Base-by-base conservation (phyloP, 2,888 invertebrate species). In the Hemithea aestivaria region DNA sequence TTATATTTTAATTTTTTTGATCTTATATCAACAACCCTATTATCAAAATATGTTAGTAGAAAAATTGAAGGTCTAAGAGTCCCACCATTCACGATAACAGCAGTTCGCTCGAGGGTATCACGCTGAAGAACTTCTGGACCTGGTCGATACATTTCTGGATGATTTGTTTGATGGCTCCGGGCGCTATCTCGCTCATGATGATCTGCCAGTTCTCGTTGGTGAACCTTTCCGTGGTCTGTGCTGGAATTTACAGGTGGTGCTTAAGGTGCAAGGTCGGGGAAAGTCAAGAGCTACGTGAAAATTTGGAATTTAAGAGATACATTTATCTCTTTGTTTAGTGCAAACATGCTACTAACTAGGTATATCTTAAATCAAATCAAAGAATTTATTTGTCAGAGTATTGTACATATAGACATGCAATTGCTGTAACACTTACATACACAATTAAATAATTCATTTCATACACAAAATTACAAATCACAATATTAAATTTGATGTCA, bases 141-240 rank as follows among this genome's bases (percentile, higher is more conserved):
- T 75, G 75, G 1, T 69, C 71, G 9, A 87, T 54, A 50, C 87
- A 87, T 22, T 64, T 73, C 44, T 56, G 53, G 51, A 85, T 79
- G 50, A 88, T 74, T 44, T 76, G 67, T 31, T 79, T 71, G 47
- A 88, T 60, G 23, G 82, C 83, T 0, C 81, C 75, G 1, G 85
- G 82, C 0, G 87, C 87, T 22, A 88, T 79, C 55, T 88, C 88
- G 27, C 66, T 63, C 77, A 88, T 87, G 40, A 88, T 85, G 2
- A 82, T 55, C 39, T 62, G 64, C 87, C 85, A 87, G 61, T 80
- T 87, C 29, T 83, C 76, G 56, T 88, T 88, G n/a, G 77, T 53
- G 58, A 88, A 87, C 47, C 54, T 66, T 51, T 73, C 58, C 24
- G 87, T 87, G 0, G 80, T 77, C 42, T 78, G 73, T 10, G 80